Evolutionary conservation across 1,140 invertebrate species (phyloP), one percentile per base, ranked within the genome.

Genomic region (Dinothrombium tinctorium): DNA sequence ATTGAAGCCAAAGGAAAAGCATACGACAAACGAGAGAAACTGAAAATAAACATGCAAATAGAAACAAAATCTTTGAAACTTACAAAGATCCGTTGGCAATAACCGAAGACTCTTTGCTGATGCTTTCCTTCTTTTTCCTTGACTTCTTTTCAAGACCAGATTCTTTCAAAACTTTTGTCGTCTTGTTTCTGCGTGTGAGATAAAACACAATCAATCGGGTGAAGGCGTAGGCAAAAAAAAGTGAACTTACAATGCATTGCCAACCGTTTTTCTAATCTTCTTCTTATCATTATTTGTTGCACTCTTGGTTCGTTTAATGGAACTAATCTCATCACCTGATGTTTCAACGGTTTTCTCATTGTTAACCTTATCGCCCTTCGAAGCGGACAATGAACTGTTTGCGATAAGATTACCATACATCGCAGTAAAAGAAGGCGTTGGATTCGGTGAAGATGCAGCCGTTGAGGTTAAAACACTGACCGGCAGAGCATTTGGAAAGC

Each of bases 381-480:
- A 21, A 21, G 7, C 12, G 15, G 11, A 14, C 11, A 22, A 22
- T 20, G 20, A 21, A 9, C 12, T 7, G 2, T 36, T 36, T 12
- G 17, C 17, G 8, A 5, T 21, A 21, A 36, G 20, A 36, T 12
- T 21, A 22, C 33, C 33, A 21, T 36, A 36, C 33, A 36, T 36
- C 5, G 33, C 6, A 22, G 33, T 21, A 17, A 36, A 36, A 36
- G 26, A 40, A 12, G 28, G 33, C 17, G 37, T 25, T 32, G 36
- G 14, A 32, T 31, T 32, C 21, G 25, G 24, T 29, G 42, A 40
- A 8, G 39, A 14, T 31, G 12, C 12, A 11, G 19, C 19, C 23
- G 36, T 26, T 21, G 45, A 44, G 23, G 37, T 7, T 24, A 33
- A 32, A 49, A 22, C 14, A 36, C 2, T 8, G 12, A 15, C 28